These are phyloP conservation scores for Drosophila limbata DNA, from an alignment of 2,888 invertebrate genomes.

Conservation along the genomic window DNA sequence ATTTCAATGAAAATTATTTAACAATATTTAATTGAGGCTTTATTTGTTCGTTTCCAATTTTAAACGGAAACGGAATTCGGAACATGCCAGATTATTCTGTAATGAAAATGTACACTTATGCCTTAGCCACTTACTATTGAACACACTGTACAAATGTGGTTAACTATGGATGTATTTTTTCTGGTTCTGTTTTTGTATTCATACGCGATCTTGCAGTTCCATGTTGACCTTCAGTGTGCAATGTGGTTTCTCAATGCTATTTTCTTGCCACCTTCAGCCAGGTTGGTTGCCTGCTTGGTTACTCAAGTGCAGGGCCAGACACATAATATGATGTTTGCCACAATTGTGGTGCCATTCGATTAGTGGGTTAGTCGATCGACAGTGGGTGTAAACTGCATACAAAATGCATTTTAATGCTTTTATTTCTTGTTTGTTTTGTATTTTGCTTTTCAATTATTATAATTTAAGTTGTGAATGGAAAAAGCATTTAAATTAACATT, in stretches of 20 bases:
- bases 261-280: constrained; percentile 32
- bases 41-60: constrained; percentile 1
- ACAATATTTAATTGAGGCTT: constrained; percentile 10
- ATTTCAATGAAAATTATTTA: constrained; percentile 5
- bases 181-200: constrained; percentile 10
- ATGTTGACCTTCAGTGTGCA: constrained; percentile 19
- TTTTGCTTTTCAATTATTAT: constrained; percentile 15
- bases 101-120: constrained; percentile 1
- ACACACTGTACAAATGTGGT: not conserved
- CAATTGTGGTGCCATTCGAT: constrained; percentile 19
- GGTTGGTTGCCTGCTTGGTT: constrained; percentile 2
- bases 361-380: constrained; percentile 22
- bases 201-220: constrained; percentile 7
- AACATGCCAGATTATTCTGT: not conserved
- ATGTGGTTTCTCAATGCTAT: constrained; percentile 20
- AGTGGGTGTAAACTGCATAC: constrained; percentile 47
- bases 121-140: not conserved
- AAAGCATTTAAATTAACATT: constrained; percentile 51
- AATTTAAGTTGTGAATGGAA: constrained; percentile 21
- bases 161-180: not conserved
- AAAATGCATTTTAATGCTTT: constrained; percentile 19
- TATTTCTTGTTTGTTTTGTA: not conserved
- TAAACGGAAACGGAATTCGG: constrained; percentile 7
- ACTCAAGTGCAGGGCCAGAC: constrained; percentile 53
- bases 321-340: constrained; percentile 5